phyloP scores from a whole-genome alignment of 2,113 vertebrate species.

The Phrynosoma platyrhinos region DNA sequence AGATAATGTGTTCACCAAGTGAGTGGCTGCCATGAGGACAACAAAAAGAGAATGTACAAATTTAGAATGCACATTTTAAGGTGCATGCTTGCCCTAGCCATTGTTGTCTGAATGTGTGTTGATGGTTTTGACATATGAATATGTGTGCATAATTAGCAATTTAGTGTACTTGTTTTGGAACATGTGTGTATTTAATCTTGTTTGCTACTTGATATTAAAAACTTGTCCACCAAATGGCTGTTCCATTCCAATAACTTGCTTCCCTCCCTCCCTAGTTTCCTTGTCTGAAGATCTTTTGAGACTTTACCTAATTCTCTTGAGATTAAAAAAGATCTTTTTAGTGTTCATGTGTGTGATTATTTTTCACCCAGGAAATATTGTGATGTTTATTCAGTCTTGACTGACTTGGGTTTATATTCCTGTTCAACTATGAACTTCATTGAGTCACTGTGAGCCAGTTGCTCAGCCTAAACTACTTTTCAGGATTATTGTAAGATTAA shows the following conservation, averaged over 20 bases:
- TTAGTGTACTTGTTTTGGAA: background rate
- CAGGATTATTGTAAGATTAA: no score
- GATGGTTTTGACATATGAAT: background rate
- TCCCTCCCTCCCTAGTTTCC: background rate
- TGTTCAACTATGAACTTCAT: background rate
- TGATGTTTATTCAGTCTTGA: background rate
- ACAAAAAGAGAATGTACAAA: background rate
- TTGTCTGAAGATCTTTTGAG: background rate
- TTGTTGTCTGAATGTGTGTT: background rate
- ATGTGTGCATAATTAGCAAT: background rate
- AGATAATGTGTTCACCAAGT: background rate
- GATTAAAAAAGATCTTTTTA: conserved; percentile 8
- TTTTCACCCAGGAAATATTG: background rate
- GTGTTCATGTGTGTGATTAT: background rate
- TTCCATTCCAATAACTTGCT: background rate
- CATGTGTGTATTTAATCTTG: background rate
- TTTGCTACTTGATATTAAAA: background rate
- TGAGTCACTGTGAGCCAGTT: background rate
- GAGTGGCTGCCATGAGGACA: background rate
- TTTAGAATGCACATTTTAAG: no score
- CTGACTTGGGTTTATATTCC: background rate
- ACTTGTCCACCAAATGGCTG: background rate
- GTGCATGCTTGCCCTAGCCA: background rate
- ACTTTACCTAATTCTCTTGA: background rate
- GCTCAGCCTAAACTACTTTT: no score